Conservation (phyloP, 2,797 vertebrate species). For the Acrossocheilus wenchowensis region DNA sequence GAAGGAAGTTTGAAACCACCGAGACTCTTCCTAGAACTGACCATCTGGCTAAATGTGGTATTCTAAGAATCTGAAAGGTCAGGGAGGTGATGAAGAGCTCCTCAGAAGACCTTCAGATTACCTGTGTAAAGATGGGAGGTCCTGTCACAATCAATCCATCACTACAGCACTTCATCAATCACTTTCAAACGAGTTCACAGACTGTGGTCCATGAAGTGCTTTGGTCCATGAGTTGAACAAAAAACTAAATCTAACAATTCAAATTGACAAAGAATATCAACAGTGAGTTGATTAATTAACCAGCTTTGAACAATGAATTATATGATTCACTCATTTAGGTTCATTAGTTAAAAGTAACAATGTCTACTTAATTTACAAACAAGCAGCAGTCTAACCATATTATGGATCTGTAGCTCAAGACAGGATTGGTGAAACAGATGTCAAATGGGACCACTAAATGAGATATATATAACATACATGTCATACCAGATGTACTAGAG, state of each 20-base stretch:
- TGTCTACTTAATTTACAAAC: background rate
- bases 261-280: background rate
- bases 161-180: background rate
- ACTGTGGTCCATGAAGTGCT: background rate
- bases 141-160: background rate
- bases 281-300: background rate
- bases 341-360: background rate
- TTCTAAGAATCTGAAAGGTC: conserved; percentile 35
- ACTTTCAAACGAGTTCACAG: background rate
- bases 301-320: background rate
- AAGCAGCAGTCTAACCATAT: background rate
- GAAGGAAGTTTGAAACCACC: conserved; percentile 18
- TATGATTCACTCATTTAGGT: background rate
- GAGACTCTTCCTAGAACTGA: conserved; percentile 28
- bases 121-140: conserved; percentile 10
- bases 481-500: background rate
- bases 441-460: background rate
- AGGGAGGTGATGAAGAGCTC: background rate
- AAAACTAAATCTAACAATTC: background rate
- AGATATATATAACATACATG: background rate
- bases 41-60: conserved; percentile 16
- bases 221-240: background rate
- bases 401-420: background rate
- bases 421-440: background rate
- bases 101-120: conserved; percentile 9